A percentile compares a stretch with the other conserved stretches of the same genome.
Evolutionary conservation across 2,797 vertebrate genomes (phyloP).

Genomic region (Trichosurus vulpecula): DNA sequence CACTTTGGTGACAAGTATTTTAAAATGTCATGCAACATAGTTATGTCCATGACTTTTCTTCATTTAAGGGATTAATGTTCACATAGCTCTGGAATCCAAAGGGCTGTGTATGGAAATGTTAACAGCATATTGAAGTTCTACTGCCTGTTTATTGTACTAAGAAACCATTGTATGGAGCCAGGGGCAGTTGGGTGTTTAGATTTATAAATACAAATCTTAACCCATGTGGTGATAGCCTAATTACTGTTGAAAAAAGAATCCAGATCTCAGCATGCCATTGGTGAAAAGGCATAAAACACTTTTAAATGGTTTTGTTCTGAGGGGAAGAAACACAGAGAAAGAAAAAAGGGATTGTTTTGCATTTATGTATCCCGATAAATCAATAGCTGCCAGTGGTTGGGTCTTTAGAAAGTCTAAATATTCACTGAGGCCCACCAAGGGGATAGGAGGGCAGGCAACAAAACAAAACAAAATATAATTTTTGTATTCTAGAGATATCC

Average conservation of each 20-base stretch:
- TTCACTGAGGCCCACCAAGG: not conserved
- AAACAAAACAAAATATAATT: not conserved
- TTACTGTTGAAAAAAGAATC: conserved; percentile 30
- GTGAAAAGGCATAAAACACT: not conserved
- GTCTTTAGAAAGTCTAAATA: conserved; percentile 38
- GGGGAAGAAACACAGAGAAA: not conserved
- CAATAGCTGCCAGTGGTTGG: not conserved
- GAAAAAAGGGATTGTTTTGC: conserved; percentile 21
- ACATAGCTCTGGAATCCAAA: not conserved
- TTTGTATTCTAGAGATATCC: not conserved
- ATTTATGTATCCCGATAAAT: conserved; percentile 2
- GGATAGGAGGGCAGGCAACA: not conserved
- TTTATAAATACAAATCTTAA: conserved; percentile 32
- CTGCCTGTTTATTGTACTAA: conserved; percentile 5
- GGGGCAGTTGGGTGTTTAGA: not conserved
- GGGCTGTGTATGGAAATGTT: not conserved
- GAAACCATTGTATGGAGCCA: conserved; percentile 3
- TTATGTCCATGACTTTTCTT: not conserved
- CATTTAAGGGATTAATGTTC: conserved; percentile 29
- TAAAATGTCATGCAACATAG: conserved; percentile 30
- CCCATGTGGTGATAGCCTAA: conserved; percentile 35
- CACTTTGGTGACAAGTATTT: conserved; percentile 6
- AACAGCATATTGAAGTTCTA: not conserved
- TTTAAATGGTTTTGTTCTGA: not conserved
- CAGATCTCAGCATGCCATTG: not conserved